Conservation (phyloP, 2,797 vertebrate genomes). For the Hydrophis major region DNA sequence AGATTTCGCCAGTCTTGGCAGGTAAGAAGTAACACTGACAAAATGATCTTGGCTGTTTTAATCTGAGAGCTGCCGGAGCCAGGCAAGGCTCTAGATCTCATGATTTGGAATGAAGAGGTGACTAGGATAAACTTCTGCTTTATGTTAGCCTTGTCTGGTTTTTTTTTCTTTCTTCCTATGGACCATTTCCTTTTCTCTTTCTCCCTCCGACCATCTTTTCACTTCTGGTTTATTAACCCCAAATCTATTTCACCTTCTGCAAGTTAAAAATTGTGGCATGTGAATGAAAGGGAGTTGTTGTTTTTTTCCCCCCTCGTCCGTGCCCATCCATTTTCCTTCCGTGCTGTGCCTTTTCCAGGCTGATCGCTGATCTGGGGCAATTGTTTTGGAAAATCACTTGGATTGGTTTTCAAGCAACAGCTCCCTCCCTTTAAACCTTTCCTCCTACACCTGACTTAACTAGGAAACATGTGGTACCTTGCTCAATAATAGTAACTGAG, state of each 20-base stretch:
- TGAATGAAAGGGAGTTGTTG: neutral
- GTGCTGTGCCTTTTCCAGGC: neutral
- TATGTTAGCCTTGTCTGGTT: neutral
- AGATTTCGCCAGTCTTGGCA: neutral
- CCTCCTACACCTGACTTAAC: too few species aligned
- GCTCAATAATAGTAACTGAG: too few species aligned
- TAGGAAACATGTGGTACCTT: too few species aligned
- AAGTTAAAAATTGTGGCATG: neutral
- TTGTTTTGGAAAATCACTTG: too few species aligned
- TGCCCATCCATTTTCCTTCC: neutral
- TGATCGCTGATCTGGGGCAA: neutral
- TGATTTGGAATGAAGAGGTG: neutral
- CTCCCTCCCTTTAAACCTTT: too few species aligned
- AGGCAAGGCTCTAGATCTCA: neutral
- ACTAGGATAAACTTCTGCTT: neutral
- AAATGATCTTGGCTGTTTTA: neutral
- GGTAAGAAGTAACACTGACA: neutral
- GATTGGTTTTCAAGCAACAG: too few species aligned
- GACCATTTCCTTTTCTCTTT: neutral
- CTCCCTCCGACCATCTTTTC: neutral
- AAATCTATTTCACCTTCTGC: neutral
- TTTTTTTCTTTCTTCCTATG: neutral
- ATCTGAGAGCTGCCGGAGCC: neutral
- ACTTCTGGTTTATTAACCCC: neutral
- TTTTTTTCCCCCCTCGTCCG: rapidly evolving